A percentile compares a stretch with the other conserved stretches of the same genome.
These are phyloP conservation scores for Astyanax mexicanus DNA, from an alignment of 2,797 vertebrate species.

Conservation along the genomic window DNA sequence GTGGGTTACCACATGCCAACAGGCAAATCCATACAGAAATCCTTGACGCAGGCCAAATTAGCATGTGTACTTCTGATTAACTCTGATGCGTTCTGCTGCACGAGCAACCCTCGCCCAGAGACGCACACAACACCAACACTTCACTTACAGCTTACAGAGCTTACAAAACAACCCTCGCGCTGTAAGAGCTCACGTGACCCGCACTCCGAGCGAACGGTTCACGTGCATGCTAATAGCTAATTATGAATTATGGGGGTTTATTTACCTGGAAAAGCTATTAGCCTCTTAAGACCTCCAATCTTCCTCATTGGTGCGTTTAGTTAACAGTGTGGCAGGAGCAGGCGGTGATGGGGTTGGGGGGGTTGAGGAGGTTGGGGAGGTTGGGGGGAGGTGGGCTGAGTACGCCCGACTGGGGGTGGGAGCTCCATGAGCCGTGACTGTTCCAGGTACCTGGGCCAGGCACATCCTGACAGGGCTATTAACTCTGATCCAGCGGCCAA, in stretches of 20 bases:
- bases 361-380: neutral
- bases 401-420: slow-evolving; percentile 14
- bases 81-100: neutral
- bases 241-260: slow-evolving; percentile 61
- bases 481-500: slow-evolving; percentile 58
- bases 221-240: slow-evolving; percentile 59
- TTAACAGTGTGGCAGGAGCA: slow-evolving; percentile 29
- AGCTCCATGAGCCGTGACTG: slow-evolving; percentile 46
- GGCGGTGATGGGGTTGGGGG: neutral
- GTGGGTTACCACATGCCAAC: too few species aligned
- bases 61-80: neutral
- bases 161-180: neutral
- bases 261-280: slow-evolving; percentile 63
- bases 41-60: neutral
- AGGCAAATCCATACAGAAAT: too few species aligned
- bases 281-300: slow-evolving; percentile 54
- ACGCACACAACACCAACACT: neutral
- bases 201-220: slow-evolving; percentile 42
- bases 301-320: slow-evolving; percentile 40
- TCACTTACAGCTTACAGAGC: neutral
- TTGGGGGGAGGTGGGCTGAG: neutral
- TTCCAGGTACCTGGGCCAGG: slow-evolving; percentile 50
- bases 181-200: slow-evolving; percentile 39
- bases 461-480: slow-evolving; percentile 65
- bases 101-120: slow-evolving; percentile 1